phyloP scores from a whole-genome alignment of 2,113 vertebrate species.

The Pyrgilauda ruficollis region DNA sequence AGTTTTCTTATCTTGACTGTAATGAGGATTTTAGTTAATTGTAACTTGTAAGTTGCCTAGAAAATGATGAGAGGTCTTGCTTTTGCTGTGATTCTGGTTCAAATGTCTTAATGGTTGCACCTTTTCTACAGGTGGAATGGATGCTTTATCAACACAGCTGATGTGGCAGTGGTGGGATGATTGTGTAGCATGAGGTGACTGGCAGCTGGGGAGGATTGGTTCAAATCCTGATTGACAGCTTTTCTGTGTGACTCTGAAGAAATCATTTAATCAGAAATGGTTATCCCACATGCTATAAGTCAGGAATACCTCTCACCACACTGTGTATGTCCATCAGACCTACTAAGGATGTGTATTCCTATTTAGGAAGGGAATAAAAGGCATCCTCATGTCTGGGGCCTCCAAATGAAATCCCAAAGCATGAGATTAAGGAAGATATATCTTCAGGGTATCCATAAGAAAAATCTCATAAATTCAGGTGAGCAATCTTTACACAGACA shows the following conservation, averaged over 20 bases:
- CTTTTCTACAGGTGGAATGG: background rate
- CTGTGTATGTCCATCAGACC: background rate
- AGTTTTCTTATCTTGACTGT: background rate
- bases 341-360: background rate
- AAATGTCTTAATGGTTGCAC: background rate
- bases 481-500: background rate
- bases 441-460: background rate
- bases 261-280: background rate
- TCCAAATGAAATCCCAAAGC: background rate
- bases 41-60: background rate
- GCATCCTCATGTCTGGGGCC: background rate
- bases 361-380: background rate
- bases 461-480: background rate
- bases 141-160: background rate
- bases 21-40: background rate
- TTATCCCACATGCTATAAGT: accelerated
- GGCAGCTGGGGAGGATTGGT: background rate
- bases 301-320: background rate
- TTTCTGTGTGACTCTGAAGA: background rate
- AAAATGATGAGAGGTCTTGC: background rate
- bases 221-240: background rate
- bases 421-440: background rate
- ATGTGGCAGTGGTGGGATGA: background rate
- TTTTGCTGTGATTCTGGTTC: background rate
- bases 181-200: background rate